phyloP scores from a whole-genome alignment of 2,888 invertebrate genomes.

The Drosophila eohydei region DNA sequence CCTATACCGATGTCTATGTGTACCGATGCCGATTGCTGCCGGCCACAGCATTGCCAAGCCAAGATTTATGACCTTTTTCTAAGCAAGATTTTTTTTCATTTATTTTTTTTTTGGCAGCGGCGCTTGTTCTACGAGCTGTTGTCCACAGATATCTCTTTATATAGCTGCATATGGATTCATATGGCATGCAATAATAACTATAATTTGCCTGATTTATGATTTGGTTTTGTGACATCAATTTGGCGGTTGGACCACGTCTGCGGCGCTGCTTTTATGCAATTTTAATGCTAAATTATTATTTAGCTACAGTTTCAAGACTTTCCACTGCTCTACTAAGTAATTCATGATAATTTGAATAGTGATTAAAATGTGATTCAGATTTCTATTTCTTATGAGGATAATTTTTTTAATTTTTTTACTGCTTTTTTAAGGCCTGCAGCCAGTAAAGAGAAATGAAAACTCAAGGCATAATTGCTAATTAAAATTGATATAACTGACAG shows the following conservation, averaged over 20 bases:
- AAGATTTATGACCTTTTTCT: constrained; percentile 77
- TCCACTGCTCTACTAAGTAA: too few species aligned
- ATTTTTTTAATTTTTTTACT: too few species aligned
- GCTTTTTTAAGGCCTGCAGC: too few species aligned
- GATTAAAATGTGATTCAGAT: background rate
- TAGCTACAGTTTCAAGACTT: background rate
- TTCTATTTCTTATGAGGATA: too few species aligned
- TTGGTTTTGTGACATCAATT: constrained; percentile 76
- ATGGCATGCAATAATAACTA: constrained; percentile 72
- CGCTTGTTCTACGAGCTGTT: constrained; percentile 75
- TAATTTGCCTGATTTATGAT: constrained; percentile 78
- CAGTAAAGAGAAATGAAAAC: too few species aligned
- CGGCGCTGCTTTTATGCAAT: constrained; percentile 13
- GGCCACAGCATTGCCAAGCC: constrained; percentile 54
- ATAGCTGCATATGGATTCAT: constrained; percentile 34
- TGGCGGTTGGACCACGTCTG: constrained; percentile 43
- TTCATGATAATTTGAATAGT: background rate
- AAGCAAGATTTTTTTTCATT: constrained; percentile 44
- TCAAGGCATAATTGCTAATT: too few species aligned
- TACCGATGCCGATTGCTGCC: constrained; percentile 39
- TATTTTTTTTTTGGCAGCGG: constrained; percentile 40
- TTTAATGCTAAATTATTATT: constrained; percentile 21
- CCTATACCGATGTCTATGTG: constrained; percentile 28
- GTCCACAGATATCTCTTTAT: constrained; percentile 53
- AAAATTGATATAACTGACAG: too few species aligned